phyloP scores from a whole-genome alignment of 2,113 vertebrate genomes.

The Neotoma lepida region DNA sequence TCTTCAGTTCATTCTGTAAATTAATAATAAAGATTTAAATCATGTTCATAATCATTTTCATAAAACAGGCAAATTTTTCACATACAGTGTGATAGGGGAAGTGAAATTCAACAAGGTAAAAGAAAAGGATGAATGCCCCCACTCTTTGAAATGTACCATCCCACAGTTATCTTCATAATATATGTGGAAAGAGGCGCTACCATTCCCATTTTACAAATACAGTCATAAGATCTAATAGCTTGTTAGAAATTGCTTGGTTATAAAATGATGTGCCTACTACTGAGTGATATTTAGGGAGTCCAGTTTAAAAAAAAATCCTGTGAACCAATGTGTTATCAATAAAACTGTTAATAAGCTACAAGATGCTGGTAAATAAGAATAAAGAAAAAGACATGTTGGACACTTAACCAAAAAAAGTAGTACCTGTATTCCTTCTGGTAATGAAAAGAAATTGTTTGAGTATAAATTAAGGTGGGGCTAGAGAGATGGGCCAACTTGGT shows the following conservation, averaged over 20 bases:
- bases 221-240: neutral
- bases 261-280: neutral
- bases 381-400: neutral
- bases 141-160: neutral
- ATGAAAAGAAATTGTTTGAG: neutral
- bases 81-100: neutral
- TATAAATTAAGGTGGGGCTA: neutral
- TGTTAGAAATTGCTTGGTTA: neutral
- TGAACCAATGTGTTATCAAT: neutral
- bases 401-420: neutral
- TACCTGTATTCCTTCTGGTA: neutral
- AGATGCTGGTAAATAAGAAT: slow-evolving; percentile 9
- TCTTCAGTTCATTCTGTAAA: neutral
- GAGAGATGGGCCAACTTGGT: too few relatives aligned
- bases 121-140: neutral
- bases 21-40: neutral
- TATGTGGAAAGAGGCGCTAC: neutral
- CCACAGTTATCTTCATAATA: neutral
- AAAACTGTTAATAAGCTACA: neutral
- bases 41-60: neutral
- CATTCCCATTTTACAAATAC: neutral
- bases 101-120: neutral
- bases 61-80: neutral
- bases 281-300: neutral
- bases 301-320: neutral